These are phyloP conservation scores for Beroe forskalii DNA, from an alignment of 37 sponge, comb jelly and placozoan genomes.

Conservation along the genomic window DNA sequence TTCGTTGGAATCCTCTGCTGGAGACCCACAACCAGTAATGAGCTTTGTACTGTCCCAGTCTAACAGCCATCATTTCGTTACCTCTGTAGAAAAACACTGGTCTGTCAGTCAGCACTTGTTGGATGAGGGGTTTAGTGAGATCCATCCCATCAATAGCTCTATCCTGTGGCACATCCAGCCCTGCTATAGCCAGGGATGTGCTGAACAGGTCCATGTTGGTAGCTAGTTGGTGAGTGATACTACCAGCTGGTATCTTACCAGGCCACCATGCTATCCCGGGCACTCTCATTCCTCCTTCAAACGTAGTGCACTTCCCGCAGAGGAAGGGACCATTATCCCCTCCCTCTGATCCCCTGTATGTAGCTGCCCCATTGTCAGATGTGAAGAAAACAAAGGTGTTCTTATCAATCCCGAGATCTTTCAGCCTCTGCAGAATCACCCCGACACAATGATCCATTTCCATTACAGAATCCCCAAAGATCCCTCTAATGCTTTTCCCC, in stretches of 20 bases:
- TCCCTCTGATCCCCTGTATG: slow-evolving; percentile 66
- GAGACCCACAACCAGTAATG: slow-evolving; percentile 85
- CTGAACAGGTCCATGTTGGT: slow-evolving; percentile 81
- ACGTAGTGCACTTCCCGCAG: slow-evolving; percentile 85
- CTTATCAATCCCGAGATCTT: slow-evolving; percentile 68
- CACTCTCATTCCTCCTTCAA: slow-evolving; percentile 84
- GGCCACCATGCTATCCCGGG: slow-evolving; percentile 87
- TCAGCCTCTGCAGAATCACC: slow-evolving; percentile 70
- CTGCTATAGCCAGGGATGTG: slow-evolving; percentile 74
- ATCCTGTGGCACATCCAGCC: slow-evolving; percentile 67
- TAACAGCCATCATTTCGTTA: slow-evolving; percentile 82
- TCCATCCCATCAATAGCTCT: slow-evolving; percentile 78
- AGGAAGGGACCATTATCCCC: slow-evolving; percentile 78
- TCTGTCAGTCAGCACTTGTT: not conserved
- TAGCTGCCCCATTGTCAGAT: slow-evolving; percentile 86
- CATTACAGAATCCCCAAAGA: slow-evolving; percentile 82
- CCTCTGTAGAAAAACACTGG: slow-evolving; percentile 81
- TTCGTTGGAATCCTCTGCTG: not conserved
- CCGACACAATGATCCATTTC: slow-evolving; percentile 85
- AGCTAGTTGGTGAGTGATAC: slow-evolving; percentile 80
- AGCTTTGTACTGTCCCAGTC: slow-evolving; percentile 79
- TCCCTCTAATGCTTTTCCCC: slow-evolving; percentile 79
- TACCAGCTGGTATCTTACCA: slow-evolving; percentile 69
- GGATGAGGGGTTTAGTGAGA: slow-evolving; percentile 66
- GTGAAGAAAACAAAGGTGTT: slow-evolving; percentile 85